Percentiles rank a stretch among this genome's conserved stretches.
Evolutionary conservation across 1,140 invertebrate species (phyloP).

Genomic region (Aricia agestis): DNA sequence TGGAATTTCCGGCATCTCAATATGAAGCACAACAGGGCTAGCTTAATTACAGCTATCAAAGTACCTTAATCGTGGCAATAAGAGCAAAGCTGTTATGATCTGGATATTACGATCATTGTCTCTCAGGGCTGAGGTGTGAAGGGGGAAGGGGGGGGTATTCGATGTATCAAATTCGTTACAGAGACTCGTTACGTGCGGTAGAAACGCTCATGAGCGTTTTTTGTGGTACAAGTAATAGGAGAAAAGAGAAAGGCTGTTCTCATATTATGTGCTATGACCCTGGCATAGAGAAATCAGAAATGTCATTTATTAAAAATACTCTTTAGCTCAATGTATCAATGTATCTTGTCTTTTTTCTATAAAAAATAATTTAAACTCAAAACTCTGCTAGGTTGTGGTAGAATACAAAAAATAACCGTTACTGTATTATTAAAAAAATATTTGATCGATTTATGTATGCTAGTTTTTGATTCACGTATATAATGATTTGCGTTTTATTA

Average conservation of each 20-base stretch:
- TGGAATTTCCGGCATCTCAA: not conserved
- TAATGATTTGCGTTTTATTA: too few relatives aligned
- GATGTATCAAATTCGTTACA: slow-evolving; percentile 57
- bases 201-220: slow-evolving; percentile 45
- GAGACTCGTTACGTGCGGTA: slow-evolving; percentile 37
- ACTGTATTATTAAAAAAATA: too few relatives aligned
- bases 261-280: too few relatives aligned
- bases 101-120: slow-evolving; percentile 46
- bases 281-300: too few relatives aligned
- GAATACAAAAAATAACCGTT: too few relatives aligned
- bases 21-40: not conserved
- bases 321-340: too few relatives aligned
- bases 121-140: slow-evolving; percentile 30
- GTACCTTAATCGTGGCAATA: not conserved
- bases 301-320: too few relatives aligned
- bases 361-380: too few relatives aligned
- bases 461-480: too few relatives aligned
- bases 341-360: too few relatives aligned
- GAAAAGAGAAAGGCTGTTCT: not conserved
- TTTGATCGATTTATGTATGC: too few relatives aligned
- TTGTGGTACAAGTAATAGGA: slow-evolving; percentile 28
- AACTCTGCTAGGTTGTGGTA: too few relatives aligned
- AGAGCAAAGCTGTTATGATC: slow-evolving; percentile 24
- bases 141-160: slow-evolving; percentile 33
- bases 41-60: not conserved